phyloP scores from a whole-genome alignment of 2,797 vertebrate genomes.

The Neosilurus mollespiculum region DNA sequence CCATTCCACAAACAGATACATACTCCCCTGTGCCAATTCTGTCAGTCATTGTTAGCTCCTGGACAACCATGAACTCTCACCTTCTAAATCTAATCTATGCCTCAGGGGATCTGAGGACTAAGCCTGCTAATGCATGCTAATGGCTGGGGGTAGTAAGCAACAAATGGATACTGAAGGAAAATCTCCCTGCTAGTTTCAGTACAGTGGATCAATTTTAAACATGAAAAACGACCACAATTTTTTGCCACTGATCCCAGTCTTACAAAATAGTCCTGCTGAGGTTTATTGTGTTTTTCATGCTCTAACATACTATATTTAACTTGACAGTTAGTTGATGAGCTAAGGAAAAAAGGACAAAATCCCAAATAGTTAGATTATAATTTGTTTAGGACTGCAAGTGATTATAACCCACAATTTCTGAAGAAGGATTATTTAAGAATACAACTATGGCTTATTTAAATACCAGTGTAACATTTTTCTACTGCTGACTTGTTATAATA shows the following conservation, averaged over 20 bases:
- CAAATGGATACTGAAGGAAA: background rate
- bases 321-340: too few species aligned
- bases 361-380: background rate
- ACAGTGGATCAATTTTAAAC: background rate
- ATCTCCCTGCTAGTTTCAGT: background rate
- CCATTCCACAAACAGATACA: slow-evolving; percentile 8
- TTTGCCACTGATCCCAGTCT: background rate
- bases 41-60: slow-evolving; percentile 40
- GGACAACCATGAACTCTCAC: slow-evolving; percentile 16
- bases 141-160: slow-evolving; percentile 6
- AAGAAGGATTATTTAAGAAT: background rate
- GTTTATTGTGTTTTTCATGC: background rate
- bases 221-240: background rate
- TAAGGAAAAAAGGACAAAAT: background rate
- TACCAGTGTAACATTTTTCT: background rate
- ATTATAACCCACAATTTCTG: background rate
- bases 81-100: slow-evolving; percentile 17
- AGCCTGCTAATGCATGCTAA: slow-evolving; percentile 35
- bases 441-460: background rate
- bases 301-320: background rate
- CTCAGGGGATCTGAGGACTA: slow-evolving; percentile 26
- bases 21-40: slow-evolving; percentile 13
- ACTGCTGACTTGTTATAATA: background rate
- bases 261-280: background rate
- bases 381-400: background rate